phyloP scores from a whole-genome alignment of 2,797 vertebrate species.

The Platalea minor region DNA sequence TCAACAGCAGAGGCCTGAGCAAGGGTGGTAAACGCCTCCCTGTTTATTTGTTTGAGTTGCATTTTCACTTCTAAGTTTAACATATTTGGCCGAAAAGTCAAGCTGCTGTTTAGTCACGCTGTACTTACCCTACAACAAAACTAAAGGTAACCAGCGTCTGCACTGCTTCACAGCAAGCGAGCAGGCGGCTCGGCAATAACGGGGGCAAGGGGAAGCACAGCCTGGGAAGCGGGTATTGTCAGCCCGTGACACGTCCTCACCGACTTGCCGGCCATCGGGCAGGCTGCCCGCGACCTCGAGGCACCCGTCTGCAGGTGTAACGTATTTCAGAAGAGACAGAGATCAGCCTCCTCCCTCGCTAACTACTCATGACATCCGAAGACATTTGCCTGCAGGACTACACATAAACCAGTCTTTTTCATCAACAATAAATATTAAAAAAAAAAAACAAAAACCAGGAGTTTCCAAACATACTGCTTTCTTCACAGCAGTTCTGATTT shows the following conservation, averaged over 20 bases:
- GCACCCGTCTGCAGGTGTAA: neutral
- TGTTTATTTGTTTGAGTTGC: neutral
- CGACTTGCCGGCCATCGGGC: neutral
- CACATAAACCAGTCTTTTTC: neutral
- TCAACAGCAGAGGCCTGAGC: neutral
- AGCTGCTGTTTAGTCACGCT: neutral
- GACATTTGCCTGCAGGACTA: neutral
- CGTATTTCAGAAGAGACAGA: neutral
- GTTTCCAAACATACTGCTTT: neutral
- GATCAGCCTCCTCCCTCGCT: neutral
- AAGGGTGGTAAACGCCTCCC: neutral
- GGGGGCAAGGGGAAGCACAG: too few species aligned
- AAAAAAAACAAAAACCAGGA: neutral
- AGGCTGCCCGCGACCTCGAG: neutral
- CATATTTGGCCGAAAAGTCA: rapidly evolving
- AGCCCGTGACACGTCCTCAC: rapidly evolving
- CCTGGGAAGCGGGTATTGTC: rapidly evolving
- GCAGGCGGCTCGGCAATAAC: neutral
- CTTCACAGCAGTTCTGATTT: neutral
- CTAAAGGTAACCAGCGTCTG: neutral
- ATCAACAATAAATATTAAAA: neutral
- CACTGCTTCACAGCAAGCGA: neutral
- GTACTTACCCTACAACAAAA: neutral
- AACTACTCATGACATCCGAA: neutral
- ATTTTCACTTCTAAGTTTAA: neutral